phyloP scores from a whole-genome alignment of 2,113 vertebrate genomes.

The Mormoops blainvillei region DNA sequence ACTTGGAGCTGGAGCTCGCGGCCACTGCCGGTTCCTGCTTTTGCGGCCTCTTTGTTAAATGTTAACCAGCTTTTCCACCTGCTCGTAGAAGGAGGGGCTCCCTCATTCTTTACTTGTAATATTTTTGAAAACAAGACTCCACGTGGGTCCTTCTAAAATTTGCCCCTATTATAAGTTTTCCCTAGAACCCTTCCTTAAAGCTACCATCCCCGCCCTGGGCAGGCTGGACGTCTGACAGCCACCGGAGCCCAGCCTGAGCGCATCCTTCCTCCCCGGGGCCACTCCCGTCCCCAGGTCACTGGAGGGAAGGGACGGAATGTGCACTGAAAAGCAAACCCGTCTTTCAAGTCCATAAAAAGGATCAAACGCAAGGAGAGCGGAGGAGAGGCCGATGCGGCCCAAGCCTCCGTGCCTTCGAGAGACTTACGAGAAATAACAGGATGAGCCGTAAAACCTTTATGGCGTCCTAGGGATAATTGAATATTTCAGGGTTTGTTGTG shows the following conservation, averaged over 20 bases:
- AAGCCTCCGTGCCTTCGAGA: not conserved
- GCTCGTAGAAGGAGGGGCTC: not conserved
- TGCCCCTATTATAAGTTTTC: not conserved
- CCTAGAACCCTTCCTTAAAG: not conserved
- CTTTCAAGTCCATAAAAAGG: conserved; percentile 40
- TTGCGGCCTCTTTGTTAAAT: not conserved
- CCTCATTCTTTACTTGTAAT: not conserved
- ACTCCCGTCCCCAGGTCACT: not conserved
- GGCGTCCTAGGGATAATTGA: conserved; percentile 13
- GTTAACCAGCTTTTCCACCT: not conserved
- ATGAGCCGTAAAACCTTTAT: conserved; percentile 21
- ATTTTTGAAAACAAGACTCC: not conserved
- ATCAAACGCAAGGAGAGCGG: not conserved
- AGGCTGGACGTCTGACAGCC: not conserved
- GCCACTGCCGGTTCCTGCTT: not conserved
- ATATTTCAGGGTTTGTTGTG: conserved; percentile 50
- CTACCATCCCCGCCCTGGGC: rapidly evolving
- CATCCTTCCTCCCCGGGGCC: not conserved
- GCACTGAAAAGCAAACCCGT: conserved; percentile 15
- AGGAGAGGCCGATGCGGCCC: not conserved
- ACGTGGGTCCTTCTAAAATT: not conserved
- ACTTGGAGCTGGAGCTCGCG: not conserved
- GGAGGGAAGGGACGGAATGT: not conserved
- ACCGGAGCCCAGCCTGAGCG: no score
- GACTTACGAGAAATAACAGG: not conserved